Evolutionary conservation across 2,113 vertebrate genomes (phyloP).

Genomic region (Sporophila hypoxantha): DNA sequence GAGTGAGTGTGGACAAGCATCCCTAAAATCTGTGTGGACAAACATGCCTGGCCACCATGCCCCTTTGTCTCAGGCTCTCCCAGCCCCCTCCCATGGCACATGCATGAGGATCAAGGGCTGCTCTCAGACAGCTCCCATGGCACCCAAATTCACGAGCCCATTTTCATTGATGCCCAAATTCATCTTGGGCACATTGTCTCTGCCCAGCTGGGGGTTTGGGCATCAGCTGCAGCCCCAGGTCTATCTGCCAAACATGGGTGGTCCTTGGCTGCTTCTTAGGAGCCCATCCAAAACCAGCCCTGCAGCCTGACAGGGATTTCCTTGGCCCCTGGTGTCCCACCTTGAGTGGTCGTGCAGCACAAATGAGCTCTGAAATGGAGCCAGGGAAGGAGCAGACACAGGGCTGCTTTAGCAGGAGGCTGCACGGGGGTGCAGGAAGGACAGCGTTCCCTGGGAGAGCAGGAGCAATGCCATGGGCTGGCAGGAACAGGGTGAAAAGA

Average conservation of each 20-base stretch:
- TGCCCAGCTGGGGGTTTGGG: rapidly evolving
- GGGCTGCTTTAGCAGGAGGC: background rate
- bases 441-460: rapidly evolving
- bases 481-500: background rate
- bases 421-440: rapidly evolving
- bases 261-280: background rate
- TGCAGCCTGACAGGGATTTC: background rate
- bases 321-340: background rate
- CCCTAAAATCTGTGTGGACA: background rate
- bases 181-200: background rate
- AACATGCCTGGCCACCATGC: rapidly evolving
- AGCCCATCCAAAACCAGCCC: background rate
- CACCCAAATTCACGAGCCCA: background rate
- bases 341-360: background rate
- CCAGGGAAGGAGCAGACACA: rapidly evolving
- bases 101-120: background rate
- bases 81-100: rapidly evolving
- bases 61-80: background rate
- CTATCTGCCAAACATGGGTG: background rate
- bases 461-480: background rate
- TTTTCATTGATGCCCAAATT: background rate
- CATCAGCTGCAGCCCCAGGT: rapidly evolving
- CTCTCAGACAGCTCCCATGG: background rate
- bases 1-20: too few species aligned
- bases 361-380: background rate